phyloP scores from a whole-genome alignment of 2,113 vertebrate species.

The Alouatta palliata region DNA sequence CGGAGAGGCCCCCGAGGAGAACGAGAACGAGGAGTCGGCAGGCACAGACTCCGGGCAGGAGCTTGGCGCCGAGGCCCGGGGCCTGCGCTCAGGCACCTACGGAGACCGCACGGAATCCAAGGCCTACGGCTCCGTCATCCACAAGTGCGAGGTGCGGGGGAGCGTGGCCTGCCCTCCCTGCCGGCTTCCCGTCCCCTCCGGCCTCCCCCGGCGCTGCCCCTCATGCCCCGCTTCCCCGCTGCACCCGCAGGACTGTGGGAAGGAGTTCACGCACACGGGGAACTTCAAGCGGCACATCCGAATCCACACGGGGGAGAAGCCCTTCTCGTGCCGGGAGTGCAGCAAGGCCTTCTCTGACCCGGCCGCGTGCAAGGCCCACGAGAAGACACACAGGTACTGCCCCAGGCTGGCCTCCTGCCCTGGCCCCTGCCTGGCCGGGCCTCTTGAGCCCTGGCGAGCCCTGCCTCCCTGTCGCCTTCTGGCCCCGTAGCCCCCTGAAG shows the following conservation, averaged over 20 bases:
- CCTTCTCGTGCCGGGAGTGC: constrained; percentile 95
- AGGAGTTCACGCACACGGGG: constrained; percentile 97
- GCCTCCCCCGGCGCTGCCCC: fast-evolving
- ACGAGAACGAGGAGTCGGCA: constrained; percentile 63
- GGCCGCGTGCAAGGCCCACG: constrained; percentile 97
- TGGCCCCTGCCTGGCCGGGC: fast-evolving
- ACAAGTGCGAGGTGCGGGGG: constrained; percentile 94
- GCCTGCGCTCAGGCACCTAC: constrained; percentile 83
- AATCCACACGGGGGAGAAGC: constrained; percentile 98
- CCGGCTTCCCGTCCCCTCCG: fast-evolving
- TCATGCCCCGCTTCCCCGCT: neutral
- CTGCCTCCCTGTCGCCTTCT: neutral
- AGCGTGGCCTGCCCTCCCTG: fast-evolving
- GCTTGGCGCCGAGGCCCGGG: constrained; percentile 71
- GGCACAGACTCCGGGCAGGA: constrained; percentile 84
- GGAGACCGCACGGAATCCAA: constrained; percentile 93
- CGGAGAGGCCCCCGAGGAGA: constrained; percentile 75
- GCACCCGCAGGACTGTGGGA: constrained; percentile 91
- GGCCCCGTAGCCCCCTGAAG: constrained; percentile 89
- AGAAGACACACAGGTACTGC: constrained; percentile 95
- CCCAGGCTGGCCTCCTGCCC: fast-evolving
- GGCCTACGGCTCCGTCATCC: constrained; percentile 94
- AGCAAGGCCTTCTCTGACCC: constrained; percentile 97
- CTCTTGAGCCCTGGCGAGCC: neutral
- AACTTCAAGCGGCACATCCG: constrained; percentile 99